Base-by-base conservation (phyloP, 2,888 invertebrate genomes). In the Colletes collaris region DNA sequence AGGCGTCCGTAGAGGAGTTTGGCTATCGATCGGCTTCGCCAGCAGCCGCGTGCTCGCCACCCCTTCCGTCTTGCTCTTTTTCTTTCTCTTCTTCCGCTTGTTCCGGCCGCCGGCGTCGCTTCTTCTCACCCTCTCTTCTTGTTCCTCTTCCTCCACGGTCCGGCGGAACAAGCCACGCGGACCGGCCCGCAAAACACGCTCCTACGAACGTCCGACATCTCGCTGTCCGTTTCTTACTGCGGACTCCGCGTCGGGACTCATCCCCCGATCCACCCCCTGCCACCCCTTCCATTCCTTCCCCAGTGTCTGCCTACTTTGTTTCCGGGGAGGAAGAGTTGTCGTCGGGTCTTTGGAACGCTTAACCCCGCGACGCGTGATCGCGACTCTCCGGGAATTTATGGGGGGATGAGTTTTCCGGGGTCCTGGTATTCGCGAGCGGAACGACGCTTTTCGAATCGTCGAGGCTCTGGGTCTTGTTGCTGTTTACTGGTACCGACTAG, bases 1-100 rank as follows among this genome's bases (percentile, higher is more conserved):
- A 86, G 89, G 87, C 89, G 90, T 90, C 89, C 90, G 84, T 85
- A 90, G 90, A 89, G 90, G 89, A 91, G 92, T 92, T 92, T 91
- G 91, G 91, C 91, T 91, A 92, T 92, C 92, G 92, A 92, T 92
- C 91, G 90, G 81, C 88, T 81, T 82, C 85, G 68, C 69, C 83
- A 72, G 86, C 86, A 88, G 87, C 88, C 89, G 88, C 89, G 89
- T 89, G 89, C 86, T 90, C 89, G 85, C 88, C 90, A 27, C 77
- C 72, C 76, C 75, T 74, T 75, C 73, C 87, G 66, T 73, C 76
- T 78, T 88, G 82, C 70, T 75, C 77, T 76, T 86, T 66, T 76
- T 73, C 71, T 87, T 81, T 80, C 83, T 72, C 72, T 81, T 80
- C 84, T 79, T 81, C 83, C 44, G 7, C 44, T 63, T 78, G 79